phyloP scores from a whole-genome alignment of 1,140 invertebrate species.

The Diorhabda sublineata region DNA sequence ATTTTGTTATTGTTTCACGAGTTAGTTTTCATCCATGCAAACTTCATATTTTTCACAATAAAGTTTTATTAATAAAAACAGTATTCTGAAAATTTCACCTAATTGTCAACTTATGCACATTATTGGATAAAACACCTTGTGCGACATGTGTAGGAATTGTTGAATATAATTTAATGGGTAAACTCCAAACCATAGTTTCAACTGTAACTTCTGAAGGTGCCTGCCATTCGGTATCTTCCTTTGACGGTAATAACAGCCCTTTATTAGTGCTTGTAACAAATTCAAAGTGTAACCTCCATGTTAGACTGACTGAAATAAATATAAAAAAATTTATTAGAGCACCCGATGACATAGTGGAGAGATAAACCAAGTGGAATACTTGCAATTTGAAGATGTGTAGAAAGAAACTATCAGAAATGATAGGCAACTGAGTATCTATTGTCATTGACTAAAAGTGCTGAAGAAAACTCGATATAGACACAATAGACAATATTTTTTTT shows the following conservation, averaged over 20 bases:
- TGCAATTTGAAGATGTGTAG: no score
- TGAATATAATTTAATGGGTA: constrained; percentile 89
- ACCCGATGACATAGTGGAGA: no score
- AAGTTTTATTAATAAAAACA: no score
- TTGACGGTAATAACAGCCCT: constrained; percentile 51
- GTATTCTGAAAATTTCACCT: constrained; percentile 23
- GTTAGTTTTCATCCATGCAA: no score
- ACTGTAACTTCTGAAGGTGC: constrained; percentile 82
- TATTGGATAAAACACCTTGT: constrained; percentile 47
- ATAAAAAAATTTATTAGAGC: background rate
- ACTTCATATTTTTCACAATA: no score
- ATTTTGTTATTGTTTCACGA: no score
- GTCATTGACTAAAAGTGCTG: no score
- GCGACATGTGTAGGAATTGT: constrained; percentile 79
- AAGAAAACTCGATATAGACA: no score
- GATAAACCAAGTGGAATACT: no score
- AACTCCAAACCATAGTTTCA: constrained; percentile 97
- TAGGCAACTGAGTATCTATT: no score
- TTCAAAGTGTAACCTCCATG: constrained; percentile 94
- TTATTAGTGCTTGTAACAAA: constrained; percentile 79
- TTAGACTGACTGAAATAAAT: constrained; percentile 65
- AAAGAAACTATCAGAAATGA: no score
- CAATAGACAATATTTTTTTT: no score
- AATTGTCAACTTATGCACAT: constrained; percentile 38
- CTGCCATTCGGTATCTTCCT: constrained; percentile 67